These are phyloP conservation scores for Saxicola maurus DNA, from an alignment of 2,797 vertebrate genomes.

Conservation along the genomic window DNA sequence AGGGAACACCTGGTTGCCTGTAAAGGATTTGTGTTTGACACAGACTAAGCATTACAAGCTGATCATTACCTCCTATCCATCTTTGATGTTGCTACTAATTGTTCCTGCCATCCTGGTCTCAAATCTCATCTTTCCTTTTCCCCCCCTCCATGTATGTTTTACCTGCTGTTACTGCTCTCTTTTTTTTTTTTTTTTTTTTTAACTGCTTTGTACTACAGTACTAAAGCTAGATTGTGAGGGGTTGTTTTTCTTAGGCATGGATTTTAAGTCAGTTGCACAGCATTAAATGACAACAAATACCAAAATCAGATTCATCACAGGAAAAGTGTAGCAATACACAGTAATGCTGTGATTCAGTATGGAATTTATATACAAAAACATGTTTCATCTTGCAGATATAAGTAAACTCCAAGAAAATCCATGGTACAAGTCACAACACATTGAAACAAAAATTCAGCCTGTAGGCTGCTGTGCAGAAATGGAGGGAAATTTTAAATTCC, in stretches of 20 bases:
- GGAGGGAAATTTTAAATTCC: not conserved
- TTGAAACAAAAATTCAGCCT: not conserved
- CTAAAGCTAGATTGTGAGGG: not conserved
- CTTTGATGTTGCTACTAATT: not conserved
- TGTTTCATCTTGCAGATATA: not conserved
- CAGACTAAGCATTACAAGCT: not conserved
- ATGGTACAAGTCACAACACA: not conserved
- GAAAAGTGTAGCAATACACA: not conserved
- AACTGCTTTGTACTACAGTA: not conserved
- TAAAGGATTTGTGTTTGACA: not conserved
- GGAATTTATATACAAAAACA: not conserved
- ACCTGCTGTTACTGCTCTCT: not conserved
- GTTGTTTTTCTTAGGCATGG: not conserved
- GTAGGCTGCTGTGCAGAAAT: not conserved
- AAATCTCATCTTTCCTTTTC: not conserved
- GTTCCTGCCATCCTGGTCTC: not conserved
- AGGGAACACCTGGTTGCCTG: not conserved
- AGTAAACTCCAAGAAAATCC: not conserved
- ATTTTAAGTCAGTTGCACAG: not conserved
- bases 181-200: not conserved
- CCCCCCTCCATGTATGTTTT: not conserved
- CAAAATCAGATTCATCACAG: not conserved
- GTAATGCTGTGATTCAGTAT: not conserved
- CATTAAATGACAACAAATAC: not conserved
- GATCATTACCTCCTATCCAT: not conserved